A percentile compares a stretch with the other conserved stretches of the same genome.
Conservation (phyloP, 2,888 invertebrate genomes). For the Lobophora halterata region DNA sequence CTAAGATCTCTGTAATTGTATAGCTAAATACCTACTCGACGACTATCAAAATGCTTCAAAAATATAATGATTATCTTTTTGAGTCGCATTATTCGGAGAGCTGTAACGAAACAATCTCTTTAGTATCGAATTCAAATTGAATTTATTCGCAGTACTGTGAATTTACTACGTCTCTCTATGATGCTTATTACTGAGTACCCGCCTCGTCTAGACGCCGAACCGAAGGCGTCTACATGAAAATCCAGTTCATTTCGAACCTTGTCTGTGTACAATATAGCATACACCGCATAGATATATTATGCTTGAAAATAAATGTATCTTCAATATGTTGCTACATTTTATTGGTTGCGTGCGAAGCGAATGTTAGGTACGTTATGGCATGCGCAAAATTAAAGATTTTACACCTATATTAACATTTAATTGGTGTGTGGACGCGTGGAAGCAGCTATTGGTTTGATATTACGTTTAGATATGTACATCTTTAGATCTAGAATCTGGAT, state of each 20-base stretch:
- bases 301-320: constrained; percentile 2
- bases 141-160: constrained; percentile 13
- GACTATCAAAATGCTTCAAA: too few species aligned
- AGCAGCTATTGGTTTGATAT: constrained; percentile 24
- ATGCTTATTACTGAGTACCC: constrained; percentile 12
- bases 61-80: too few species aligned
- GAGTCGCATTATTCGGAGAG: too few species aligned
- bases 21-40: too few species aligned
- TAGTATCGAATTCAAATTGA: constrained; percentile 20
- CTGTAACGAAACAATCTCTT: constrained; percentile 10
- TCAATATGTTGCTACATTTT: constrained; percentile 26
- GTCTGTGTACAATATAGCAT: too few species aligned
- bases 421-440: constrained; percentile 39
- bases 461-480: constrained; percentile 28
- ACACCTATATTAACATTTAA: constrained; percentile 50
- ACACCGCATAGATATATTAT: constrained; percentile 1
- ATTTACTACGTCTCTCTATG: constrained; percentile 15
- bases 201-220: constrained; percentile 21
- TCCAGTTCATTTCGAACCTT: constrained; percentile 4
- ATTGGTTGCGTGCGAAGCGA: constrained; percentile 51
- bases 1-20: too few species aligned
- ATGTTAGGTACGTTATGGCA: constrained; percentile 45
- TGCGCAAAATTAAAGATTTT: constrained; percentile 68
- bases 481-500: too few species aligned
- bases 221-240: constrained; percentile 15